A percentile compares a stretch with the other conserved stretches of the same genome.
phyloP scores from a whole-genome alignment of 92 coral and sea anemone genomes.

The Virgularia gustaviana region DNA sequence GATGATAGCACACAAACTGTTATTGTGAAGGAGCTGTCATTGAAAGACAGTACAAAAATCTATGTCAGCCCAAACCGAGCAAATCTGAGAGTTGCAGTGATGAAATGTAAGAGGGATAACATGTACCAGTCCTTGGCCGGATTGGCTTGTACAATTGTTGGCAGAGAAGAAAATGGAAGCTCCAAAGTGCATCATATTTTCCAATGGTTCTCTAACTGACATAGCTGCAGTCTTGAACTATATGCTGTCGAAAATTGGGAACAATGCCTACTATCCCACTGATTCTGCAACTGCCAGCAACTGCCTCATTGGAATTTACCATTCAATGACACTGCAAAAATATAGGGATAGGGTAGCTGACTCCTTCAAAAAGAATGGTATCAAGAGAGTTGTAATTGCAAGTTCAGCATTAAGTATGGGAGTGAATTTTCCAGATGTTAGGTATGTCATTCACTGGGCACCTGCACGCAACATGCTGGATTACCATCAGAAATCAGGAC shows the following conservation, averaged over 20 bases:
- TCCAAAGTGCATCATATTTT: constrained; percentile 15
- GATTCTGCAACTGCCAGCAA: constrained; percentile 1
- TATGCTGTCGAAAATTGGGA: constrained; percentile 17
- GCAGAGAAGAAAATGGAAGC: background rate
- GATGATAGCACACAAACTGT: background rate
- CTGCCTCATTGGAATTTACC: constrained; percentile 30
- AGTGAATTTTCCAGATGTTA: constrained; percentile 9
- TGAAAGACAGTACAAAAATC: background rate
- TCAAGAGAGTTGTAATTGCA: constrained; percentile 12
- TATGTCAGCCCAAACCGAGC: constrained; percentile 12
- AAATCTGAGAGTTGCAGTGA: constrained; percentile 2
- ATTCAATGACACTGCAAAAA: constrained; percentile 16
- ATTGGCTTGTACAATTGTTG: constrained; percentile 5
- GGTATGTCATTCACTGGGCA: background rate
- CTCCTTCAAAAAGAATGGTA: constrained; percentile 10
- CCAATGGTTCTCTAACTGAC: constrained; percentile 32
- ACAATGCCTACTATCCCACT: constrained; percentile 11
- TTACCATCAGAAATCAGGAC: background rate
- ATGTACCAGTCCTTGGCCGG: constrained; percentile 6
- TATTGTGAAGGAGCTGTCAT: background rate
- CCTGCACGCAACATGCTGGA: background rate
- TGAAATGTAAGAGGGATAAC: background rate
- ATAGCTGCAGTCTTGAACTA: constrained; percentile 23
- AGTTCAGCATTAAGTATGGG: constrained; percentile 25
- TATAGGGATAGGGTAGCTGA: constrained; percentile 2